Evolutionary conservation across 2,113 vertebrate genomes (phyloP).

Genomic region (Carassius gibelio): DNA sequence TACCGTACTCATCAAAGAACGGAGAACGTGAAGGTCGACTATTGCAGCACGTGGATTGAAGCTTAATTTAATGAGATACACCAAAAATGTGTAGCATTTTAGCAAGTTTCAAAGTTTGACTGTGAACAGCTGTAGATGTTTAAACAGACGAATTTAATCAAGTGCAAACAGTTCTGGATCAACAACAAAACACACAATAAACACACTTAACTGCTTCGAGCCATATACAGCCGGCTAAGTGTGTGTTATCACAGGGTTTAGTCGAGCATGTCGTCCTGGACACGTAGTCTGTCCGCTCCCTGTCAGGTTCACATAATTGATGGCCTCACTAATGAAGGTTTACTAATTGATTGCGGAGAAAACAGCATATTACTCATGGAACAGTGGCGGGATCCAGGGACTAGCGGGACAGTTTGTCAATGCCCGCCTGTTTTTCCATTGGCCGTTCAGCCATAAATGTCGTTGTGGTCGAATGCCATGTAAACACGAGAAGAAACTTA

Average conservation of each 20-base stretch:
- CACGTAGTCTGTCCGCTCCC: conserved; percentile 52
- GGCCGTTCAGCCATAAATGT: conserved; percentile 22
- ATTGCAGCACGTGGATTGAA: neutral
- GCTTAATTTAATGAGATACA: neutral
- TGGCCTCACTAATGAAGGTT: conserved; percentile 72
- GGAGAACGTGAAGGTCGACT: conserved; percentile 39
- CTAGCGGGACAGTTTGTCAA: conserved; percentile 72
- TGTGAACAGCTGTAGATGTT: neutral
- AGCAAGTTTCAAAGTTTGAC: neutral
- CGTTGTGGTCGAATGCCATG: conserved; percentile 1
- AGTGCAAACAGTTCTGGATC: neutral
- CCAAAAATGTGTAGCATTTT: neutral
- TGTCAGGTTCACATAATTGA: conserved; percentile 71
- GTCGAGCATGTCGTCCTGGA: neutral
- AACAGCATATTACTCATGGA: conserved; percentile 77
- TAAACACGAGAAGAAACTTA: conserved; percentile 10
- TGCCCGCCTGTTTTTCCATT: conserved; percentile 53
- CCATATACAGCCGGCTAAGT: neutral
- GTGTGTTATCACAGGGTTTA: neutral
- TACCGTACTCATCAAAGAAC: conserved; percentile 17
- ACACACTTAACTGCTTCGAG: neutral
- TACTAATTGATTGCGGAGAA: conserved; percentile 78
- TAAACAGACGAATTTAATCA: neutral
- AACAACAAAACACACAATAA: neutral
- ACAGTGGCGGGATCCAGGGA: conserved; percentile 67